phyloP scores from a whole-genome alignment of 1,140 invertebrate species.

The Cotesia chilonis region DNA sequence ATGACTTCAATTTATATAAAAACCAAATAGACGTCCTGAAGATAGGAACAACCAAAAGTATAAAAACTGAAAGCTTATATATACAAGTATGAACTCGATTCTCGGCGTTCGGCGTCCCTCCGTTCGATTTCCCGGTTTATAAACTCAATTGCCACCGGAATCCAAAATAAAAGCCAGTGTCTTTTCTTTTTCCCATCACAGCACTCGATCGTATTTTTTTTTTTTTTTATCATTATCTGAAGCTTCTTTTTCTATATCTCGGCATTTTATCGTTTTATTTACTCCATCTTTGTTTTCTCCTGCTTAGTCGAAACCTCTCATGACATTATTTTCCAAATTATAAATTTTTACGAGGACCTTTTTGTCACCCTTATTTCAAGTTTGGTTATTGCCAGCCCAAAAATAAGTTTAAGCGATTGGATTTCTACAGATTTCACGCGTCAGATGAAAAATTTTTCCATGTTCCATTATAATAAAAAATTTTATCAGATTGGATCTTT shows the following conservation, averaged over 20 bases:
- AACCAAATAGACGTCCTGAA: no score
- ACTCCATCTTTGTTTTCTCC: no score
- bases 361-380: constrained; percentile 20
- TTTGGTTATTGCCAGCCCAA: background rate
- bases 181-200: constrained; percentile 26
- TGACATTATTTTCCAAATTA: constrained; percentile 66
- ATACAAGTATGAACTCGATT: no score
- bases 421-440: constrained; percentile 60
- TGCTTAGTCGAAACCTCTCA: constrained; percentile 11
- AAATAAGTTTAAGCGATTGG: constrained; percentile 51
- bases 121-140: constrained; percentile 66
- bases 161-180: constrained; percentile 43
- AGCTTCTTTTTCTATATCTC: constrained; percentile 14
- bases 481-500: background rate
- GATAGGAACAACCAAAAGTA: no score
- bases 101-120: background rate
- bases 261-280: constrained; percentile 21
- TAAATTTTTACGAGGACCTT: constrained; percentile 65
- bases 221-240: background rate
- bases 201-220: background rate
- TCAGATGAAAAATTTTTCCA: constrained; percentile 43
- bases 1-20: no score
- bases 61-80: no score
- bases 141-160: constrained; percentile 61
- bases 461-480: background rate